Base-by-base conservation (phyloP, 2,113 vertebrate species). In the Phalacrocorax brasilianus region DNA sequence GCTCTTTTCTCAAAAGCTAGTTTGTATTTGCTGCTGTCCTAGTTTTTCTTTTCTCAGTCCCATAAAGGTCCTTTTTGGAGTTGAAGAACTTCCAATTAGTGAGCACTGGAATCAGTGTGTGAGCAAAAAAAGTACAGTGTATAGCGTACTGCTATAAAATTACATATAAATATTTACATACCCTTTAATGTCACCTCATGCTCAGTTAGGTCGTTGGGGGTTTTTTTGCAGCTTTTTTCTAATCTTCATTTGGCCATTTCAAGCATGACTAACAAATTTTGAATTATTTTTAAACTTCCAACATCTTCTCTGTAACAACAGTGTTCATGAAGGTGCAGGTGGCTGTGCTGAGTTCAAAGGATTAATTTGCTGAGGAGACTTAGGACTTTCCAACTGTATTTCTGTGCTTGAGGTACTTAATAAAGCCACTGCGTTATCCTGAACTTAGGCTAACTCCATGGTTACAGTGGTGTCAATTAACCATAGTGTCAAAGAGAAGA, bases 251-350 rank as follows among this genome's bases (percentile, higher is more conserved):
- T 91, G 66, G 53, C 87, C 70, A 59, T 94, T 95, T 93, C 72
- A 84, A 91, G 62, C 76, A 79, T 94, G 71, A 89, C 68, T 73
- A 93, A 71, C 59, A 61, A 91, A 74, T 74, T 95, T 83, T 30
- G 28, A 88, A 91, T 94, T 88, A 91, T 94, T 96, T 94, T 94
- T 93, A 94, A 89, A 74, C 75, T 86, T 91, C 49, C 35, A 93
- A 3, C 75, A 85, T 89, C 79, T 74, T 65, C 59, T 78, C n/a
- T 85, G 47, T 89, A 63, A 70, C 87, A 91, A 45, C 35, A 62
- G 27, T n/a, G 40, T 84, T 49, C 0, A 0, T 40, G 53, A 85
- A 81, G 42, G 80, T 87, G 86, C 92, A 96, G 91, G 86, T 96
- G 91, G 84, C 89, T 70, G 68, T 63, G 83, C 78, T 71, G 81